Evolutionary conservation across 2,797 vertebrate genomes (phyloP), one percentile per base, ranked within the genome.

Genomic region (Leptatherina wallacei): DNA sequence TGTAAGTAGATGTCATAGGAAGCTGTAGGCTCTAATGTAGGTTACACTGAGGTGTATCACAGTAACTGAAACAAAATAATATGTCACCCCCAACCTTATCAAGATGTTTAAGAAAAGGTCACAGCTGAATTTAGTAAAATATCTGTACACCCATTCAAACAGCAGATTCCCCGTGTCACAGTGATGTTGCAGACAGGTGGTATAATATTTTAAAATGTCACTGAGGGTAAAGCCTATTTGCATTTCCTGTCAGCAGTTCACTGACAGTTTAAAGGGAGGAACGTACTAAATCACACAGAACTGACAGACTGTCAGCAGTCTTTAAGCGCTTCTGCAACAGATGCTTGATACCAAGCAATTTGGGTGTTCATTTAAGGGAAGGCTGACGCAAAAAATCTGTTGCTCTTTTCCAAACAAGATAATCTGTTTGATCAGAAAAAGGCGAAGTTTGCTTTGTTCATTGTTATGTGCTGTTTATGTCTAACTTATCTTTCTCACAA

Each of bases 181-280:
- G 70, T 80, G 78, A 84, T 76, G 33, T 32, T 60, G 61, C 20
- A 74, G 85, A 82, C 88, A 91, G 91, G 85, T 89, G 91, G 81
- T 57, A 30, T 80, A 82, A 36, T 71, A 80, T 81, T 81, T 75
- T 61, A 74, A 85, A 84, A 75, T 86, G 85, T 86, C 85, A 88
- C 88, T n/a, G 16, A 82, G 81, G 82, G 80, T 68, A 75, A 81
- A 84, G 57, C 69, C 77, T 61, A 79, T 92, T 93, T 88, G 85
- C 89, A 89, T 92, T 90, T 89, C 80, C 79, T 80, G 83, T 81
- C 84, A 85, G 84, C 84, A 72, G 73, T 75, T 88, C 71, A 60
- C 68, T 79, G 80, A 80, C 63, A 59, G 83, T 86, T 88, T 73
- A 73, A 86, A 88, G 73, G 66, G 68, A 81, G 80, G 63, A 79